These are phyloP conservation scores for Mandrillus leucophaeus DNA, from an alignment of 2,113 vertebrate genomes.

Conservation along the genomic window DNA sequence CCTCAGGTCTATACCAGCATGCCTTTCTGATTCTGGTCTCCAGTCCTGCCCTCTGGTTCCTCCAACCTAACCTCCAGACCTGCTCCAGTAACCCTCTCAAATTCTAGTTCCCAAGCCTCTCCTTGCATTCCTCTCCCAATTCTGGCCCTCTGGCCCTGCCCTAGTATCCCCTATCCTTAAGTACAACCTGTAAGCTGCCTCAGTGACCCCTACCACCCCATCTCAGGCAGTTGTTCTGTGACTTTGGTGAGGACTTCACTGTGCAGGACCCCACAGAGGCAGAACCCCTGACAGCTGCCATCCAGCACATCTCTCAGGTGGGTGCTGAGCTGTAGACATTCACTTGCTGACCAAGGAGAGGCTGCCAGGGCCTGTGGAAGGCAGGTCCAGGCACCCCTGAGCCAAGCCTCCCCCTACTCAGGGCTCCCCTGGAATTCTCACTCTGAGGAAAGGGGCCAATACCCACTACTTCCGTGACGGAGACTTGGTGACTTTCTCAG, in stretches of 20 bases:
- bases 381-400: neutral
- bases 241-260: slow-evolving; percentile 90
- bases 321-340: neutral
- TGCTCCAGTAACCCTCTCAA: neutral
- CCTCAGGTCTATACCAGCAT: neutral
- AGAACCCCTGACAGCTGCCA: slow-evolving; percentile 74
- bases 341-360: neutral
- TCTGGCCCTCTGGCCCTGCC: neutral
- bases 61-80: neutral
- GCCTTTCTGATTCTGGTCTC: neutral
- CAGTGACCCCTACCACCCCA: neutral
- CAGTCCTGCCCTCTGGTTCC: neutral
- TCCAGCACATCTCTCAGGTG: slow-evolving; percentile 90
- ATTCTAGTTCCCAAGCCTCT: neutral
- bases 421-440: slow-evolving; percentile 89
- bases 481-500: slow-evolving; percentile 87
- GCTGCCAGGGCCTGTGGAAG: neutral
- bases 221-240: slow-evolving; percentile 93
- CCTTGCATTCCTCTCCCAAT: neutral
- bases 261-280: slow-evolving; percentile 85
- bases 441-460: slow-evolving; percentile 66
- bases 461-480: slow-evolving; percentile 70
- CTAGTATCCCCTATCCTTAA: neutral
- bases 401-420: slow-evolving; percentile 53
- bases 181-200: neutral